These are phyloP conservation scores for Seira sanloemensis DNA, from an alignment of 2,888 invertebrate genomes.

Conservation along the genomic window DNA sequence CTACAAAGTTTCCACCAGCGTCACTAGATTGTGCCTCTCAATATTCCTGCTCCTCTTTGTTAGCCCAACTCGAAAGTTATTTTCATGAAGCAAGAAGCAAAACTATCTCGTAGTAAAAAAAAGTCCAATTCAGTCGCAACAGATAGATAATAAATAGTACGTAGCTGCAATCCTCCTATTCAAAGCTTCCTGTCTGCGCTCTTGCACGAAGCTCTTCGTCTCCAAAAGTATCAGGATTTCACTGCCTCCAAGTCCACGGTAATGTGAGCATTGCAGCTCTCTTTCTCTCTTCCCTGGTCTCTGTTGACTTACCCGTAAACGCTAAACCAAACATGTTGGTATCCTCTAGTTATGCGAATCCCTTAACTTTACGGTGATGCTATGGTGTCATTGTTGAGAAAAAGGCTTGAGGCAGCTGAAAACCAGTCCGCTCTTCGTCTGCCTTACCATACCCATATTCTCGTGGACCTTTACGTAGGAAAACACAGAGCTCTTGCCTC, in stretches of 20 bases:
- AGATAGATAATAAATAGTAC: not conserved
- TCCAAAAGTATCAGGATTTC: not conserved
- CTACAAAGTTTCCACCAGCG: not conserved
- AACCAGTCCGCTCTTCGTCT: not conserved
- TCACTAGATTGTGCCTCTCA: not conserved
- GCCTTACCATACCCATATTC: not conserved
- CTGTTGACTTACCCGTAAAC: conserved; percentile 3
- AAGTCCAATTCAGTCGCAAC: conserved; percentile 1
- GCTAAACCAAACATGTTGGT: not conserved
- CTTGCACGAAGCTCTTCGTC: not conserved
- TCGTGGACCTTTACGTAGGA: not conserved
- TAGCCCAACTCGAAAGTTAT: too few species aligned
- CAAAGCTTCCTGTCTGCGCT: not conserved
- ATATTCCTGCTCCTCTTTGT: not conserved
- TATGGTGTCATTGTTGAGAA: conserved; percentile 9
- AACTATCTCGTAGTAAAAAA: not conserved
- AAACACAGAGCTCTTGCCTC: not conserved
- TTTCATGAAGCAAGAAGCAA: not conserved
- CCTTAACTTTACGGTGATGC: not conserved
- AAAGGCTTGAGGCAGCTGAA: conserved; percentile 10
- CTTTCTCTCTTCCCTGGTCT: too few species aligned
- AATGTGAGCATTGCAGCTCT: not conserved
- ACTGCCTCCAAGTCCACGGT: not conserved
- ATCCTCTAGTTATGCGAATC: not conserved
- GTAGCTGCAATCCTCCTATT: not conserved